Base-by-base conservation (phyloP, 2,113 vertebrate genomes). In the Onychostoma macrolepis region DNA sequence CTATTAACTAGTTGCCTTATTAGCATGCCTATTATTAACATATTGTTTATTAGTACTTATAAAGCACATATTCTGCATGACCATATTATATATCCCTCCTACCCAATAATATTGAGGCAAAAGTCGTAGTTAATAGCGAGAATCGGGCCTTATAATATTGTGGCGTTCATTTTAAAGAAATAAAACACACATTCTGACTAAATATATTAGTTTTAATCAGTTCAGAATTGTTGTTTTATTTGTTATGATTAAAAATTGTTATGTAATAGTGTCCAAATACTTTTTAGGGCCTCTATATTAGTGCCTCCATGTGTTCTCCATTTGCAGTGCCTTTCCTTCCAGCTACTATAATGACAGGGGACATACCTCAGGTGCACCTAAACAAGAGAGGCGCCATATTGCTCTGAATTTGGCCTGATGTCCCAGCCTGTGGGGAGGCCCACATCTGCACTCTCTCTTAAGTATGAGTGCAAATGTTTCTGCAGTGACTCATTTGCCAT, bases 391-490 rank as follows among this genome's bases (percentile, higher is more conserved):
- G 28, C 6, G 50, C 50, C 21, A 17, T 38, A 61, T 86, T 80
- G 45, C 76, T 84, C 30, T 41, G 21, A 81, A 82, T 72, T 26
- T 83, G 83, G 28, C 72, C 72, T 53, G 65, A 79, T 36, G n/a
- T 43, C 48, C 26, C 78, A 82, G 28, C 80, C 56, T 0, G 26
- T 43, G 65, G 63, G 65, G 65, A 75, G 21, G 19, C 45, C 11
- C 53, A 19, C 80, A 67, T 88, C 80, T 88, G 80, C 58, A 58
- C 77, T 71, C 24, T 38, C 24, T 86, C 36, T 41, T 24, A 74
- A n/a, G 21, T 41, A 4, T 74, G 71, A 61, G 76, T 67, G 48
- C 58, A 30, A 69, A 56, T 50, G 28, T 36, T 30, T 65, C 19
- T 53, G 48, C 11, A 50, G 10, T 85, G 33, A 58, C 76, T 65